phyloP scores from a whole-genome alignment of 2,113 vertebrate species.

The Dipodomys ordii region DNA sequence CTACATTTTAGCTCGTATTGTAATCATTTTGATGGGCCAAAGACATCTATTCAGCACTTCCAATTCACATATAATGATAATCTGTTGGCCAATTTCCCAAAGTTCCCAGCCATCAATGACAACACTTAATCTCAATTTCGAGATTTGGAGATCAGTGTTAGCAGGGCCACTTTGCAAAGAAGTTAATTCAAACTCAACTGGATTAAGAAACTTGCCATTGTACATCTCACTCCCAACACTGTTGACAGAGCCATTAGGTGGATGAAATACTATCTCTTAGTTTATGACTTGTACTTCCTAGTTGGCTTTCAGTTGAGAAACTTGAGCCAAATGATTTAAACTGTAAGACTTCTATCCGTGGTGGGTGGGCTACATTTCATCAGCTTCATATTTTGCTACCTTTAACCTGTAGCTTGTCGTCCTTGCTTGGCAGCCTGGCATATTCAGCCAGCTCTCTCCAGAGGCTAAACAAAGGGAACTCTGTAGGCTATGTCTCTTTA shows the following conservation, averaged over 20 bases:
- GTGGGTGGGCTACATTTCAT: not conserved
- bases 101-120: slow-evolving; percentile 18
- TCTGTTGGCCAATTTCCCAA: not conserved
- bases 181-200: not conserved
- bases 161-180: not conserved
- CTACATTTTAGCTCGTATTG: not conserved
- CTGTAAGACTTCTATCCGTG: not conserved
- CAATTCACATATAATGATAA: not conserved
- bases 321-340: not conserved
- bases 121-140: slow-evolving; percentile 12
- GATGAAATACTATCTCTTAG: not conserved
- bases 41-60: not conserved
- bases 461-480: not conserved
- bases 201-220: not conserved
- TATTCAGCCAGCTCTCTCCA: not conserved
- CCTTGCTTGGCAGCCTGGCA: not conserved
- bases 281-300: not conserved
- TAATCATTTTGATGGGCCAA: not conserved
- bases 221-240: not conserved
- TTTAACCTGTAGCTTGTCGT: not conserved
- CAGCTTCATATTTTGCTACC: not conserved
- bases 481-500: not conserved
- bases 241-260: not conserved
- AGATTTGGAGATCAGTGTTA: not conserved
- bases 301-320: slow-evolving; percentile 16